Evolutionary conservation across 2,797 vertebrate genomes (phyloP).

Genomic region (Sciaenops ocellatus): DNA sequence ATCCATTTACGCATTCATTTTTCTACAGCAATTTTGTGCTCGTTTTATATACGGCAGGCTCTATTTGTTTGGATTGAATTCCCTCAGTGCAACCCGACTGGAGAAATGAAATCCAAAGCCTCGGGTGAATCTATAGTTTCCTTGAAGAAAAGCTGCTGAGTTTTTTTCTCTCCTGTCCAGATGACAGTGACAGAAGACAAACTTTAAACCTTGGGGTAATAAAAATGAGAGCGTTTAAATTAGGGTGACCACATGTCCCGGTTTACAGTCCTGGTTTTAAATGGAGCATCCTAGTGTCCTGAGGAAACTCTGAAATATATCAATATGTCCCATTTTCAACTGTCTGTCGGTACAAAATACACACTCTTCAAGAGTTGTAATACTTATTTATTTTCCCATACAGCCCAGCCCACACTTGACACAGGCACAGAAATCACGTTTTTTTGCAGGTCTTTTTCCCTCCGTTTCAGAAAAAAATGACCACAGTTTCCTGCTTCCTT

Average conservation of each 20-base stretch:
- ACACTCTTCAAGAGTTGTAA: not conserved
- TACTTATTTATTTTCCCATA: slow-evolving; percentile 1
- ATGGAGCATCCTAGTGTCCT: slow-evolving; percentile 33
- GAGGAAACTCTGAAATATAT: slow-evolving; percentile 33
- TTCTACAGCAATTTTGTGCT: not conserved
- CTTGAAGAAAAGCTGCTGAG: too few species aligned
- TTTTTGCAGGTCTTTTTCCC: not conserved
- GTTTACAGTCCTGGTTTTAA: slow-evolving; percentile 35
- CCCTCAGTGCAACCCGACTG: not conserved
- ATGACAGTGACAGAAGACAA: not conserved
- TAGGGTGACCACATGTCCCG: slow-evolving; percentile 29
- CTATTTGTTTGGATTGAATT: not conserved
- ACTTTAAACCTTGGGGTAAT: slow-evolving; percentile 16
- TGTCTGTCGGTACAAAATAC: not conserved
- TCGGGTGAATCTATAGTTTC: not conserved
- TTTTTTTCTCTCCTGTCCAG: not conserved
- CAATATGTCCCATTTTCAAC: slow-evolving; percentile 24
- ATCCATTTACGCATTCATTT: slow-evolving; percentile 20
- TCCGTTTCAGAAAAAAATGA: not conserved
- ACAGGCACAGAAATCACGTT: not conserved
- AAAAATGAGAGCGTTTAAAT: slow-evolving; percentile 33
- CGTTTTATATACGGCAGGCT: not conserved
- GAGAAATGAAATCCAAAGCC: not conserved
- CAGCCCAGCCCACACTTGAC: not conserved
- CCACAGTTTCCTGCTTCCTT: too few species aligned